These are phyloP conservation scores for Gambusia holbrooki DNA, from an alignment of 2,113 vertebrate genomes.

Conservation along the genomic window DNA sequence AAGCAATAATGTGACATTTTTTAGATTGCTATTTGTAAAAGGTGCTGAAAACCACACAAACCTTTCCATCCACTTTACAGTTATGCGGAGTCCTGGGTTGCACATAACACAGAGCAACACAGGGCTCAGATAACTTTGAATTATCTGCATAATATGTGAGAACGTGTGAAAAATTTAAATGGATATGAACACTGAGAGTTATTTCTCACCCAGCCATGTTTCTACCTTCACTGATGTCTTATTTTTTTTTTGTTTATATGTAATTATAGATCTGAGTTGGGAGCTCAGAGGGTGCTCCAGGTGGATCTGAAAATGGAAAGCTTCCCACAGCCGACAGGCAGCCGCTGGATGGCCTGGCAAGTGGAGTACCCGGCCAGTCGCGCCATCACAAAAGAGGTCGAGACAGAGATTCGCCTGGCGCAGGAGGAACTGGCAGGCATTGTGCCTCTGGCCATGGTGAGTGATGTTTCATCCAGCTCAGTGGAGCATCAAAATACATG, in stretches of 20 bases:
- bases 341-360: slow-evolving; percentile 93
- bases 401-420: slow-evolving; percentile 90
- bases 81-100: no score
- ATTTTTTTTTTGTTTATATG: slow-evolving; percentile 4
- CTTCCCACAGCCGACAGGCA: slow-evolving; percentile 87
- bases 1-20: no score
- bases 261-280: slow-evolving; percentile 81
- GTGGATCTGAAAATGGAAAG: slow-evolving; percentile 90
- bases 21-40: no score
- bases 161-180: neutral
- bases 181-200: neutral
- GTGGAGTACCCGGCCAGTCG: slow-evolving; percentile 89
- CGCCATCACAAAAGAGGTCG: slow-evolving; percentile 76
- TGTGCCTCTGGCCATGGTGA: slow-evolving; percentile 94
- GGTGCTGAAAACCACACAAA: no score
- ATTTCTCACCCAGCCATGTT: slow-evolving; percentile 22
- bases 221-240: slow-evolving; percentile 21
- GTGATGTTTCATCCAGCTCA: slow-evolving; percentile 52
- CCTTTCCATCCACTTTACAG: no score
- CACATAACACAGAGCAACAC: no score
- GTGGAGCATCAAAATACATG: slow-evolving; percentile 11
- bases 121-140: no score
- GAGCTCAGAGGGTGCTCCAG: slow-evolving; percentile 87
- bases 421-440: slow-evolving; percentile 91
- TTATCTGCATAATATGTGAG: neutral